phyloP scores from a whole-genome alignment of 1,140 invertebrate genomes.

The Drosophila willistoni region DNA sequence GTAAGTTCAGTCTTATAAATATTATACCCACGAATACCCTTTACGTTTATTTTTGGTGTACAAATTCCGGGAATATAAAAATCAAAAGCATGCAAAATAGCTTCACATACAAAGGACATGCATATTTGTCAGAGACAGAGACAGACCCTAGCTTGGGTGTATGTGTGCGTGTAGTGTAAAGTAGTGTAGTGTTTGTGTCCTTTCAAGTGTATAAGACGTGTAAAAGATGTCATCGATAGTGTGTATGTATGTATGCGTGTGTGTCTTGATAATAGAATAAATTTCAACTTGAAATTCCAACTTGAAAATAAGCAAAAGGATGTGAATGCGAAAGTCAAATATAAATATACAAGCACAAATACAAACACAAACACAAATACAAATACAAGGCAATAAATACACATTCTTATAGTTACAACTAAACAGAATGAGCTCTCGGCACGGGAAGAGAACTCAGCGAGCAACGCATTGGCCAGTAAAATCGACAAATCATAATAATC shows the following conservation, averaged over 20 bases:
- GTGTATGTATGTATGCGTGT: background rate
- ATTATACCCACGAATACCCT: conserved; percentile 9
- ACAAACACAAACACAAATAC: conserved; percentile 1
- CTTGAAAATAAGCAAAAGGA: conserved; percentile 18
- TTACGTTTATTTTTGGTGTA: background rate
- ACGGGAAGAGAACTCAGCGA: background rate
- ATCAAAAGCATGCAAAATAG: conserved; percentile 74
- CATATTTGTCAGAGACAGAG: conserved; percentile 61
- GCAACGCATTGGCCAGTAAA: conserved; percentile 21
- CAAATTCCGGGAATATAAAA: conserved; percentile 32
- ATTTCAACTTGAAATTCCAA: conserved; percentile 50
- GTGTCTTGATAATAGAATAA: conserved; percentile 58
- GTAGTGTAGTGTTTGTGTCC: conserved; percentile 17
- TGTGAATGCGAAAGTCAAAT: conserved; percentile 19
- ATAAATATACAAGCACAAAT: conserved; percentile 37
- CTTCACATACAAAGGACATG: conserved; percentile 43
- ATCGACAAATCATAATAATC: conserved; percentile 59
- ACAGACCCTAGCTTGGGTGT: conserved; percentile 15
- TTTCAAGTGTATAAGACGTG: conserved; percentile 15
- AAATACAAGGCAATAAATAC: conserved; percentile 15
- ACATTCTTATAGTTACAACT: conserved; percentile 14
- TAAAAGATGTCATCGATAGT: background rate
- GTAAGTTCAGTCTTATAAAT: background rate
- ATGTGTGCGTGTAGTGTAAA: conserved; percentile 14
- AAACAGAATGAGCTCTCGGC: background rate